Base-by-base conservation (phyloP, 2,888 invertebrate genomes). In the Cyrtodaria siliqua region DNA sequence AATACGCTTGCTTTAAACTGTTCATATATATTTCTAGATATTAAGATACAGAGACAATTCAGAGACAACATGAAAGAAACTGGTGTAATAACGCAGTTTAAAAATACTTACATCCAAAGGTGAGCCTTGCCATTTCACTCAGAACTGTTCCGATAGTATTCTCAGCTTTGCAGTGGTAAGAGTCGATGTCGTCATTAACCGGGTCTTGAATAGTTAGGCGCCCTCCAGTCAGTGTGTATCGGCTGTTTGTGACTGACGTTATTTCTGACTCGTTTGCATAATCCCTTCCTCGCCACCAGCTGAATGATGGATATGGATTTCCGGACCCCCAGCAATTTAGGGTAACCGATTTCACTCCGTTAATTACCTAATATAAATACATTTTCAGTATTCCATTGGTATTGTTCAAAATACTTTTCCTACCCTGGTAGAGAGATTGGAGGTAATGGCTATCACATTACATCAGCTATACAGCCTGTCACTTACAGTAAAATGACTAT, bases 71-170 rank as follows among this genome's bases (percentile, higher is more conserved):
- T n/a, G n/a, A n/a, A n/a, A n/a, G n/a, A n/a, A n/a, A n/a, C n/a
- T n/a, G n/a, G n/a, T n/a, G n/a, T n/a, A n/a, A n/a, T n/a, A n/a
- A n/a, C n/a, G n/a, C n/a, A n/a, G n/a, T n/a, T n/a, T n/a, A n/a
- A n/a, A n/a, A n/a, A n/a, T n/a, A n/a, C 79, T 60, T 44, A 79
- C 79, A 74, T 42, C 79, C 79, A 49, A 63, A 74, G 1, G 62
- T 53, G 8, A 79, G 61, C 40, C 38, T 56, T 4, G 74, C 79
- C 27, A 52, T n/a, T 4, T 56, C 24, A 60, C 79, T 79, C 12
- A 70, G 55, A 0, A 79, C 74, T 2, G 66, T 23, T 9, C 79
- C 79, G 2, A 67, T 50, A 14, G 62, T 38, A 18, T 79, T 79
- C 23, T 67, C 55, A 0, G 79, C 66, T 26, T 38, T 62, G 26